Conservation (phyloP, 2,888 invertebrate species). For the Bibio marci region DNA sequence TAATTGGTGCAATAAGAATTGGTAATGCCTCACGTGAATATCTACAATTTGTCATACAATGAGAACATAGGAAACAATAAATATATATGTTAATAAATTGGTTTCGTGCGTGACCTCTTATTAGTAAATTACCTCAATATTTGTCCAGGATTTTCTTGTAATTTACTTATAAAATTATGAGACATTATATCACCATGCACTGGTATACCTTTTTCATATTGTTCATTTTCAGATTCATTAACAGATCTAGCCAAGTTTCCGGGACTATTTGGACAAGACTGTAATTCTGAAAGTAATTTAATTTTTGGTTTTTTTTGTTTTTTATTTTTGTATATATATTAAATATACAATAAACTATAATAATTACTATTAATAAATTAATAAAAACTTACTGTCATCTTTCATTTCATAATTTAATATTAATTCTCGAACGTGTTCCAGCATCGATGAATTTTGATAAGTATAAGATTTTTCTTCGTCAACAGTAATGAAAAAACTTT, state of each 20-base stretch:
- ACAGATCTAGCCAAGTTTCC: constrained; percentile 12
- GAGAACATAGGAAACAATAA: too few species aligned
- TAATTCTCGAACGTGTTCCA: constrained; percentile 44
- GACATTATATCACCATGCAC: constrained; percentile 70
- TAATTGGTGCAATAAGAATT: constrained; percentile 48
- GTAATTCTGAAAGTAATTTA: not conserved
- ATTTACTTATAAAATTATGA: constrained; percentile 55
- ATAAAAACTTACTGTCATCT: constrained; percentile 20
- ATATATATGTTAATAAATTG: too few species aligned
- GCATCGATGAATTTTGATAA: constrained; percentile 23
- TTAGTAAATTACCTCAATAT: constrained; percentile 59
- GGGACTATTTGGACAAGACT: constrained; percentile 14
- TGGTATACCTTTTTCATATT: constrained; percentile 63
- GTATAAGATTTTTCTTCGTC: constrained; percentile 35
- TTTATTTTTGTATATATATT: too few species aligned
- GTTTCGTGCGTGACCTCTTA: too few species aligned
- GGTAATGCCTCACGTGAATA: constrained; percentile 57
- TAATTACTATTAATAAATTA: not conserved
- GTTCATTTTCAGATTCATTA: constrained; percentile 33
- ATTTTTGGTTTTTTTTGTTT: too few species aligned
- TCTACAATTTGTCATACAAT: constrained; percentile 31
- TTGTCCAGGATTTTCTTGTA: constrained; percentile 64
- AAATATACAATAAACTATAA: not conserved
- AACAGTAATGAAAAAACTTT: constrained; percentile 39
- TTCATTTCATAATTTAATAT: constrained; percentile 41